Evolutionary conservation across 2,888 invertebrate species (phyloP).

Genomic region (Phorcus lineatus): DNA sequence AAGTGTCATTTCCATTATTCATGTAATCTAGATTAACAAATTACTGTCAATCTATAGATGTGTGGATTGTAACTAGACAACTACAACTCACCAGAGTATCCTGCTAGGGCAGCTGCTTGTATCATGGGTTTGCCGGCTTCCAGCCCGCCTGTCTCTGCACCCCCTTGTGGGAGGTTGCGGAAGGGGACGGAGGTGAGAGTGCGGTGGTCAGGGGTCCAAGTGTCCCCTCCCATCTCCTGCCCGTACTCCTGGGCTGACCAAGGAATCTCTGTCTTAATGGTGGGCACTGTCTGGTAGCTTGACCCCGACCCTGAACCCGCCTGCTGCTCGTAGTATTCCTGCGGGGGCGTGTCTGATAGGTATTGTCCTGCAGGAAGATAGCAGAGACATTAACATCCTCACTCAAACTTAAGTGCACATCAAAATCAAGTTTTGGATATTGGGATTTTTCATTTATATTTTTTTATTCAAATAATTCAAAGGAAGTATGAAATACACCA

Average conservation of each 20-base stretch:
- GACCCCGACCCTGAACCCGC: too few relatives aligned
- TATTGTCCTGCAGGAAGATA: conserved; percentile 52
- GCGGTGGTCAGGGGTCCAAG: conserved; percentile 67
- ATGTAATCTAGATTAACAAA: too few relatives aligned
- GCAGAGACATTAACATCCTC: background rate
- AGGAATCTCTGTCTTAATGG: conserved; percentile 68
- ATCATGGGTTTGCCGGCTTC: conserved; percentile 80
- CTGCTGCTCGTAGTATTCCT: conserved; percentile 56
- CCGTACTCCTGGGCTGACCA: conserved; percentile 61
- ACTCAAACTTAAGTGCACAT: background rate
- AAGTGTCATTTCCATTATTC: too few relatives aligned
- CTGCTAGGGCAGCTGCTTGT: conserved; percentile 80
- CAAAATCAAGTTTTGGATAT: too few relatives aligned
- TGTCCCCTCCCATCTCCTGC: conserved; percentile 76
- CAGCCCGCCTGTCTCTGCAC: conserved; percentile 40
- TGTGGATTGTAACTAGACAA: too few relatives aligned
- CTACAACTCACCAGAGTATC: conserved; percentile 69
- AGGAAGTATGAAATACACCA: too few relatives aligned
- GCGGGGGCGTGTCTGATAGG: conserved; percentile 52
- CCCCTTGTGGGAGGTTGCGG: conserved; percentile 50
- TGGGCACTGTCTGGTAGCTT: conserved; percentile 86
- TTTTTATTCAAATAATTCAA: too few relatives aligned
- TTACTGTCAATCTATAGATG: too few relatives aligned
- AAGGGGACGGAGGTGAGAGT: conserved; percentile 51
- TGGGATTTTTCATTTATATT: too few relatives aligned